Base-by-base conservation (phyloP, 2,888 invertebrate genomes). In the Zaprionus lineosus region DNA sequence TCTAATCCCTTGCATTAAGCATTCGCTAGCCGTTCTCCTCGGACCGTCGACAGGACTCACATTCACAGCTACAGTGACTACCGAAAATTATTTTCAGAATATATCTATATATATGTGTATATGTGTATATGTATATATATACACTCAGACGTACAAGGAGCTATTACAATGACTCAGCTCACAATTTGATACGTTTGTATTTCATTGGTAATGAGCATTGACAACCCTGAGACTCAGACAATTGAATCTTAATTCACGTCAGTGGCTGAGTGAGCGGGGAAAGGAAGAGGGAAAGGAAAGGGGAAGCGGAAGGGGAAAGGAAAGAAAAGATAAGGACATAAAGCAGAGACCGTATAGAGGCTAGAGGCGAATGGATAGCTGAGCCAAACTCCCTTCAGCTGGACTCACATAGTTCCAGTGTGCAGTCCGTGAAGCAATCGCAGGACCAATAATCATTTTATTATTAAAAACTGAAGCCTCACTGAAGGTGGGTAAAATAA, bases 221-320 rank as follows among this genome's bases (percentile, higher is more conserved):
- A 84, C 75, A 81, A 84, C 82, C 77, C 67, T 64, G 70, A 70
- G 78, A 73, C 61, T 65, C 75, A 81, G 75, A 84, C 84, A 81
- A 84, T 84, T 77, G 81, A 81, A 81, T 81, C 84, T 84, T 84
- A 81, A 81, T 84, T 81, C 15, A 36, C 33, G 46, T 14, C 21
- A 28, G n/a, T n/a, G n/a, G n/a, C n/a, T n/a, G n/a, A n/a, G n/a
- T n/a, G n/a, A n/a, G n/a, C n/a, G n/a, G n/a, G n/a, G n/a, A 37
- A 39, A 44, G 55, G 43, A 40, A 28, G 50, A n/a, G 16, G 6
- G 28, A 51, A 29, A 37, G n/a, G n/a, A n/a, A 50, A 15, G 44
- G n/a, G 39, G 18, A 48, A 39, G 15, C 11, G 3, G 21, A 48
- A 43, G 12, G 33, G 3, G 9, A 18, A 2, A 29, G 16, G n/a